A percentile compares a stretch with the other conserved stretches of the same genome.
These are phyloP conservation scores for Manacus vitellinus DNA, from an alignment of 2,113 vertebrate species.

Conservation along the genomic window DNA sequence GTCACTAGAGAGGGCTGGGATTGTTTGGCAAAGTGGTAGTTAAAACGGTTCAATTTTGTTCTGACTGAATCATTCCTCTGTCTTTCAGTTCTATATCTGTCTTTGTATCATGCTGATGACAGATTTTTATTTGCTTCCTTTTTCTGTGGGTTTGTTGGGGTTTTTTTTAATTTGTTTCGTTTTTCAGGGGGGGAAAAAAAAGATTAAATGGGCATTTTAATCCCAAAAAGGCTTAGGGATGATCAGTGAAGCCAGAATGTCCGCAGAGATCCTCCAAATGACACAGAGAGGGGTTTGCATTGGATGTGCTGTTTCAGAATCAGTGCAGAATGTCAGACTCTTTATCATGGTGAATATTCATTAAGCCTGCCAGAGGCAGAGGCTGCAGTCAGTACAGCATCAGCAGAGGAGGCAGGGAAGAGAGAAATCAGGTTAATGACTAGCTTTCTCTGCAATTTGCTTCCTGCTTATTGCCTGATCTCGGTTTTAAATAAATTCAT, in stretches of 20 bases:
- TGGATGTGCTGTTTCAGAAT: conserved; percentile 21
- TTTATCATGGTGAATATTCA: conserved; percentile 52
- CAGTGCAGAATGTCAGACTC: conserved; percentile 16
- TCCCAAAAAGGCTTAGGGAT: conserved; percentile 49
- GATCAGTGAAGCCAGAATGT: conserved; percentile 31
- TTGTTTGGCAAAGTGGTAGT: background rate
- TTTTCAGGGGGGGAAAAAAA: background rate
- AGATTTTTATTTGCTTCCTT: background rate
- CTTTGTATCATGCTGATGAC: background rate
- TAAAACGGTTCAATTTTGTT: background rate
- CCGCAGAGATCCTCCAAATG: background rate
- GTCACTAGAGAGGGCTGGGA: background rate
- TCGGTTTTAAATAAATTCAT: conserved; percentile 52
- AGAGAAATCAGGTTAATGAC: conserved; percentile 65
- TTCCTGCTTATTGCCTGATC: conserved; percentile 35
- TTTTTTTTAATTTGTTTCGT: background rate
- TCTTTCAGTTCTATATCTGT: background rate
- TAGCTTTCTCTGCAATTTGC: conserved; percentile 37
- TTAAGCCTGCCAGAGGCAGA: conserved; percentile 55
- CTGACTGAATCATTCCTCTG: background rate
- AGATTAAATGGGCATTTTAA: conserved; percentile 50
- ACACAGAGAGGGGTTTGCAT: background rate
- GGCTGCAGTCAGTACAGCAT: conserved; percentile 34
- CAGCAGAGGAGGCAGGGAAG: background rate
- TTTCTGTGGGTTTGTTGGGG: background rate